A percentile compares a stretch with the other conserved stretches of the same genome.
Conservation (phyloP, 2,888 invertebrate genomes). For the Aromia moschata region DNA sequence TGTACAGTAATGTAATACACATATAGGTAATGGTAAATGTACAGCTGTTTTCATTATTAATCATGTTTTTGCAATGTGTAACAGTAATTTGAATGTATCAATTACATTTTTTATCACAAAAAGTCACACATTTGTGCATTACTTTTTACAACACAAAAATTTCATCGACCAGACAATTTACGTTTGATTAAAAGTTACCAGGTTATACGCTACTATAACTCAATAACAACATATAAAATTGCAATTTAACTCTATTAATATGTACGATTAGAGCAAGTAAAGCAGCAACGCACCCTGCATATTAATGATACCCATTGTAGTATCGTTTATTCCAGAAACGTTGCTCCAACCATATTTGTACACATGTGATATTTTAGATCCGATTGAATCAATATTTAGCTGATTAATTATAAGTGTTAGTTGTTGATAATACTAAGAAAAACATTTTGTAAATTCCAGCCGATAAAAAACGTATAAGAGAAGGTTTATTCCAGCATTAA, state of each 20-base stretch:
- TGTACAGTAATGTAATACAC: no score
- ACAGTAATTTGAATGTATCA: no score
- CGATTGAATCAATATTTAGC: conserved; percentile 20
- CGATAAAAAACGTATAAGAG: conserved; percentile 1
- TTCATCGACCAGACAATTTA: not conserved
- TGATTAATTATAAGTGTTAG: no score
- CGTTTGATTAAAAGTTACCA: not conserved
- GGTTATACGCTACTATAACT: conserved; percentile 30
- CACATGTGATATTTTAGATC: conserved; percentile 39
- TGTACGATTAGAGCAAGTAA: conserved; percentile 49
- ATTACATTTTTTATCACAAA: no score
- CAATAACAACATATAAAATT: conserved; percentile 38
- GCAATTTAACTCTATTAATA: conserved; percentile 44
- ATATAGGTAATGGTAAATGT: no score
- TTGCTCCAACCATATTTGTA: conserved; percentile 41
- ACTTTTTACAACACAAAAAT: no score
- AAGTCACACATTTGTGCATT: no score
- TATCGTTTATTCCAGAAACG: conserved; percentile 42
- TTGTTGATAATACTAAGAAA: no score
- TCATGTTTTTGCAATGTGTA: no score
- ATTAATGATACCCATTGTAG: conserved; percentile 42
- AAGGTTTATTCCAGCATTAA: conserved; percentile 41
- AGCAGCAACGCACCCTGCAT: conserved; percentile 45
- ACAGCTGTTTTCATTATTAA: no score
- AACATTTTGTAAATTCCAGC: no score